Conservation (phyloP, 2,888 invertebrate genomes). For the Cheilosia vernalis region DNA sequence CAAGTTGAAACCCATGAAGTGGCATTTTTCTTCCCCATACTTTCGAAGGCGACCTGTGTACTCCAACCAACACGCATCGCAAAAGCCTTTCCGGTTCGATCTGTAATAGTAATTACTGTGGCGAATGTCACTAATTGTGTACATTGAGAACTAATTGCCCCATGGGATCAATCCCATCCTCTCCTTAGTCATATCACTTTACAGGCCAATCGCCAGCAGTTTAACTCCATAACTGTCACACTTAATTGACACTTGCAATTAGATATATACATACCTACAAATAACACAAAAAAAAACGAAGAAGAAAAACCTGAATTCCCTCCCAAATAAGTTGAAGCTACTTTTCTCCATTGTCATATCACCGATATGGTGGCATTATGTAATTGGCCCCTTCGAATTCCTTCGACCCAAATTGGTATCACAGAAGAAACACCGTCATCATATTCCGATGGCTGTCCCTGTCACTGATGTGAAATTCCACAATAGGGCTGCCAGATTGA, state of each 20-base stretch:
- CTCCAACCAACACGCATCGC: too few species aligned
- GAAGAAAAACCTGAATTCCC: neutral
- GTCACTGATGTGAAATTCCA: conserved; percentile 52
- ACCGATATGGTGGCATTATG: conserved; percentile 6
- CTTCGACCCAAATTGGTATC: conserved; percentile 31
- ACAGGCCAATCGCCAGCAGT: conserved; percentile 31
- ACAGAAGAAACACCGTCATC: conserved; percentile 10
- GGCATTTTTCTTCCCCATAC: too few species aligned
- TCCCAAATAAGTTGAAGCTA: conserved; percentile 44
- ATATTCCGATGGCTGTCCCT: conserved; percentile 49
- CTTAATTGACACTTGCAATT: conserved; percentile 60
- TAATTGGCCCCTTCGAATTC: conserved; percentile 57
- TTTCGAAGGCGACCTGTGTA: too few species aligned
- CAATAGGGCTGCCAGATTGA: conserved; percentile 52
- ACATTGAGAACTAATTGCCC: conserved; percentile 57
- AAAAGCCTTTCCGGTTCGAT: too few species aligned
- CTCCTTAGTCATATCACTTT: conserved; percentile 63
- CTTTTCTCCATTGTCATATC: conserved; percentile 44
- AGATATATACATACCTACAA: neutral
- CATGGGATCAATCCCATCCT: conserved; percentile 31
- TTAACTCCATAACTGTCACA: conserved; percentile 62
- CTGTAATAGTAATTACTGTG: conserved; percentile 16
- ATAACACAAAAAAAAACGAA: conserved; percentile 14
- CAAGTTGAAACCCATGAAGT: too few species aligned
- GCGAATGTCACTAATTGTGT: conserved; percentile 55